A percentile compares a stretch with the other conserved stretches of the same genome.
phyloP scores from a whole-genome alignment of 2,888 invertebrate genomes.

The Euplagia quadripunctaria region DNA sequence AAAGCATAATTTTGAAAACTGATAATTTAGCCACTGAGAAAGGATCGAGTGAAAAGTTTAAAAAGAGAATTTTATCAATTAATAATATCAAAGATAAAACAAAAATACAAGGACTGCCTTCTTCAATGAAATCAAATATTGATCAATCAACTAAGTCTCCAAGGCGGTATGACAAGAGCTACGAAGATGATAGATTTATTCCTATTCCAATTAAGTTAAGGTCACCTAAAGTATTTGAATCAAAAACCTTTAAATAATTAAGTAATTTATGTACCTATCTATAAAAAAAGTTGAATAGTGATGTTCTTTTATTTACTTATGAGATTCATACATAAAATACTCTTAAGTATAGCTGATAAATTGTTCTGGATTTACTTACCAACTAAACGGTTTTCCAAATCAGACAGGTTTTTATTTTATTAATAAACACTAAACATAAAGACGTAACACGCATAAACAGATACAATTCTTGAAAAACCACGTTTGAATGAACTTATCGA shows the following conservation, averaged over 20 bases:
- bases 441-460: conserved; percentile 26
- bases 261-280: neutral
- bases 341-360: neutral
- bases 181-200: conserved; percentile 63
- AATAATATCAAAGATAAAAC: conserved; percentile 31
- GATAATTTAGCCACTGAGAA: conserved; percentile 28
- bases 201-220: conserved; percentile 68
- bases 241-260: neutral
- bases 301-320: neutral
- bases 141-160: conserved; percentile 28
- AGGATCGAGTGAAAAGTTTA: conserved; percentile 25
- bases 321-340: neutral
- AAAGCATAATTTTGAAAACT: conserved; percentile 26
- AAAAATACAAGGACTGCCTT: conserved; percentile 20
- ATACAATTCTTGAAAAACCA: conserved; percentile 38
- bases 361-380: conserved; percentile 28
- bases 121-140: conserved; percentile 40
- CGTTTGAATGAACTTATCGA: conserved; percentile 26
- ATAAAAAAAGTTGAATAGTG: neutral
- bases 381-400: conserved; percentile 13
- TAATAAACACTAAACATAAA: conserved; percentile 31
- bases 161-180: conserved; percentile 37
- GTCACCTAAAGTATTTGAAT: conserved; percentile 35
- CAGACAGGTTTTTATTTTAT: conserved; percentile 12
- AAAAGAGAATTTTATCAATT: conserved; percentile 40